Evolutionary conservation across 2,888 invertebrate species (phyloP).

Genomic region (Cosmia trapezina): DNA sequence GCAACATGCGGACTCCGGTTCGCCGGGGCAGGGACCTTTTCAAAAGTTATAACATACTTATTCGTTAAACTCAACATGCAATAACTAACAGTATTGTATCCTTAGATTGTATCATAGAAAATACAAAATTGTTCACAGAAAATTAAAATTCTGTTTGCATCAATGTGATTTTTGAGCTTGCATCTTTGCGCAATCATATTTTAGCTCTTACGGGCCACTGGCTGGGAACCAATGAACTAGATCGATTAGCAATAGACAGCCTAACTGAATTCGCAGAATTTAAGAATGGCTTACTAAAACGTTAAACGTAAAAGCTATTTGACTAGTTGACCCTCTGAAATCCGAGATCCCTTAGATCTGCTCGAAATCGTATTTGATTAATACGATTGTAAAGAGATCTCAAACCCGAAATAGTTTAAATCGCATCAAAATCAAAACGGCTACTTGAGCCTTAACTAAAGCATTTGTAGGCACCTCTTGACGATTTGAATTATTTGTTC

Average conservation of each 20-base stretch:
- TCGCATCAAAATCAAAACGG: slow-evolving; percentile 19
- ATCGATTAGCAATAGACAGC: neutral
- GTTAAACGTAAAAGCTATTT: slow-evolving; percentile 3
- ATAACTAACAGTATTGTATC: neutral
- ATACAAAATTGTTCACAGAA: too few relatives aligned
- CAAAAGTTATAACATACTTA: neutral
- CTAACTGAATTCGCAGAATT: neutral
- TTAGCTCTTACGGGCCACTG: neutral
- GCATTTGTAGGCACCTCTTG: slow-evolving; percentile 14
- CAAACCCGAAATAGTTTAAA: slow-evolving; percentile 28
- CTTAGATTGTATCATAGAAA: too few relatives aligned
- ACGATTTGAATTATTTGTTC: slow-evolving; percentile 10
- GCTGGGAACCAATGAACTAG: neutral
- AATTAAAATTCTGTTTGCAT: neutral
- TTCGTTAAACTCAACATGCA: neutral
- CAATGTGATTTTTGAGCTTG: neutral
- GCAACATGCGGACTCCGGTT: too few relatives aligned
- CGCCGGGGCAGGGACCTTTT: neutral
- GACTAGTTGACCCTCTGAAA: slow-evolving; percentile 11
- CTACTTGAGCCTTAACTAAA: slow-evolving; percentile 25
- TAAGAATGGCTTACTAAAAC: slow-evolving; percentile 1
- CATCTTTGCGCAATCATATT: neutral
- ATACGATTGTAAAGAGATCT: slow-evolving; percentile 21
- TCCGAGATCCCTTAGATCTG: slow-evolving; percentile 15
- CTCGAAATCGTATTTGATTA: neutral